Evolutionary conservation across 2,113 vertebrate genomes (phyloP).

Genomic region (Pseudorectes ferrugineus): DNA sequence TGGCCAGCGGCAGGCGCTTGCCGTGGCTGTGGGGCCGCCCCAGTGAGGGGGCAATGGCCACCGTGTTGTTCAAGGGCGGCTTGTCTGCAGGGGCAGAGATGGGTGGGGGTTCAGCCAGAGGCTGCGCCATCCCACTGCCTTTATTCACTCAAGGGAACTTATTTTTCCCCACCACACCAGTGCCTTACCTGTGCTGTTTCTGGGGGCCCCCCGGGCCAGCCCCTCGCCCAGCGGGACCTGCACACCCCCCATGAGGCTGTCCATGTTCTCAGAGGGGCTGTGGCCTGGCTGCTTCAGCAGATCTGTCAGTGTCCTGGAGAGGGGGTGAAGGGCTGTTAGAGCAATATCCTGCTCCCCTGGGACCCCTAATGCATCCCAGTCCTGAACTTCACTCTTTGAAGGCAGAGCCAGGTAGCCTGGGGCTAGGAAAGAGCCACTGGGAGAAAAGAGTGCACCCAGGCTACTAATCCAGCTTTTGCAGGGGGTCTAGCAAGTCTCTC

Average conservation of each 20-base stretch:
- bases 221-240: slow-evolving; percentile 73
- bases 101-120: background rate
- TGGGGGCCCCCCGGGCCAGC: slow-evolving; percentile 42
- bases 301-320: slow-evolving; percentile 73
- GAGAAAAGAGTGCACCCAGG: background rate
- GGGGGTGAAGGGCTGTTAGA: background rate
- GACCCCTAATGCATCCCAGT: accelerated
- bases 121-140: accelerated
- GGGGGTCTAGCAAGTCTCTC: accelerated
- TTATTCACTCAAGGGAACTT: background rate
- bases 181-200: slow-evolving; percentile 64
- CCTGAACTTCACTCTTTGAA: background rate
- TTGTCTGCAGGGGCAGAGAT: slow-evolving; percentile 55
- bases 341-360: accelerated
- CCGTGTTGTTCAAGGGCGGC: slow-evolving; percentile 52
- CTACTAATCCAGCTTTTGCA: background rate
- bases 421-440: background rate
- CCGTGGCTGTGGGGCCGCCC: slow-evolving; percentile 39
- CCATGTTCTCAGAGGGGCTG: slow-evolving; percentile 57
- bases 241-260: slow-evolving; percentile 60
- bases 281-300: slow-evolving; percentile 76
- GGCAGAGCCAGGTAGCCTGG: background rate
- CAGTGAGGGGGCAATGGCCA: slow-evolving; percentile 14
- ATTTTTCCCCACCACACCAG: background rate
- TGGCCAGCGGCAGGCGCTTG: slow-evolving; percentile 34